A percentile compares a stretch with the other conserved stretches of the same genome.
phyloP scores from a whole-genome alignment of 1,140 invertebrate genomes.

The Drosophila nebulosa region DNA sequence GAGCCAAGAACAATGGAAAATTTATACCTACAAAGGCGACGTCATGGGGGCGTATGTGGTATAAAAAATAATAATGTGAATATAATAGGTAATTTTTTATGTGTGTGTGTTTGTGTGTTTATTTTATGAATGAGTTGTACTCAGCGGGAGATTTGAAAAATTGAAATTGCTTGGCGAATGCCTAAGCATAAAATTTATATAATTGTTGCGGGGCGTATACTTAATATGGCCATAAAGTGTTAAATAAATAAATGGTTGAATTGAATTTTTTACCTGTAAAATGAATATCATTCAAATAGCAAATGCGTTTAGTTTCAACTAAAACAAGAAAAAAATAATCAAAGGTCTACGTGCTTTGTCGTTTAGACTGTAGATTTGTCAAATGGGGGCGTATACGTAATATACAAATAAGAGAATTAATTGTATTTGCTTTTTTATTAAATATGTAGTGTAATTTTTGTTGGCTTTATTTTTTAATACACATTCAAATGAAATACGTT shows the following conservation, averaged over 20 bases:
- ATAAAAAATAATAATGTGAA: constrained; percentile 1
- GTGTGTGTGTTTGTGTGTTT: not conserved
- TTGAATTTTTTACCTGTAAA: not conserved
- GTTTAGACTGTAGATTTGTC: not conserved
- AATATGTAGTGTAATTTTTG: not conserved
- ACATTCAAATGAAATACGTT: not conserved
- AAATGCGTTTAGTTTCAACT: no score
- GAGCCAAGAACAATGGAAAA: not conserved
- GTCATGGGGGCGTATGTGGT: not conserved
- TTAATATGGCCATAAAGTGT: not conserved
- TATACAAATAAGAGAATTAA: not conserved
- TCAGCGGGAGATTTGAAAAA: not conserved
- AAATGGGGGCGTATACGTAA: not conserved
- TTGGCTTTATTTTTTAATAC: not conserved
- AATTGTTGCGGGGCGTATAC: not conserved
- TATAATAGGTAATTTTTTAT: not conserved
- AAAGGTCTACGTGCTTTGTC: not conserved
- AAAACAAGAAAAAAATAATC: no score
- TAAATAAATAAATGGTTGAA: not conserved
- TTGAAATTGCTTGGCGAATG: not conserved
- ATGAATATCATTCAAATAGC: not conserved
- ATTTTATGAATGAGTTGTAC: not conserved
- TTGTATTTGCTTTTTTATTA: no score
- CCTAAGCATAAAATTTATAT: not conserved
- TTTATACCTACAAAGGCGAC: not conserved